These are phyloP conservation scores for Caenorhabditis wallacei DNA, from an alignment of 2,888 invertebrate genomes.

Conservation along the genomic window DNA sequence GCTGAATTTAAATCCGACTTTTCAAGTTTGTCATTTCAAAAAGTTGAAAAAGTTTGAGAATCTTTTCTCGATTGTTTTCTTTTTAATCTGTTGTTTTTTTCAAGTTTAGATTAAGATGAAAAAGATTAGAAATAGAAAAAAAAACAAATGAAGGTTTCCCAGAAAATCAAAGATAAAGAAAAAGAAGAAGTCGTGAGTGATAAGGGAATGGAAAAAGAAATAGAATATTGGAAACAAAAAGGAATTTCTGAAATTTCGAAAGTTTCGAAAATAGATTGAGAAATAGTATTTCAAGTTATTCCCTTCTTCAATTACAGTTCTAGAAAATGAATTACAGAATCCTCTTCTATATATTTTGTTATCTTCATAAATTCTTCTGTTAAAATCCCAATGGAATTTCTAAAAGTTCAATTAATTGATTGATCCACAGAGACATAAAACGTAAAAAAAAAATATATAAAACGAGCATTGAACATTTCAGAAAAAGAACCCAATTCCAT, in stretches of 20 bases:
- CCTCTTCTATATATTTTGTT: background rate
- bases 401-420: too few species aligned
- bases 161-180: background rate
- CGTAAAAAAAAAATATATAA: background rate
- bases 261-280: too few species aligned
- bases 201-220: slow-evolving; percentile 1
- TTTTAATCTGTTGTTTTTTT: background rate
- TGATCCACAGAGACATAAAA: background rate
- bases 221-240: background rate
- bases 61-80: background rate
- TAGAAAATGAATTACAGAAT: too few species aligned
- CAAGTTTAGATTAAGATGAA: background rate
- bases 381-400: too few species aligned
- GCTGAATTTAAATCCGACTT: slow-evolving; percentile 9
- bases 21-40: background rate
- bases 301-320: too few species aligned
- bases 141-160: slow-evolving; percentile 7
- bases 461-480: too few species aligned
- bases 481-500: too few species aligned
- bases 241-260: background rate
- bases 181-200: slow-evolving; percentile 8
- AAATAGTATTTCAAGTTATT: too few species aligned
- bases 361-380: background rate
- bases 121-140: slow-evolving; percentile 14
- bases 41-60: slow-evolving; percentile 14